Evolutionary conservation across 2,113 vertebrate genomes (phyloP), one percentile per base, ranked within the genome.

Genomic region (Forbesichthys agassizii): DNA sequence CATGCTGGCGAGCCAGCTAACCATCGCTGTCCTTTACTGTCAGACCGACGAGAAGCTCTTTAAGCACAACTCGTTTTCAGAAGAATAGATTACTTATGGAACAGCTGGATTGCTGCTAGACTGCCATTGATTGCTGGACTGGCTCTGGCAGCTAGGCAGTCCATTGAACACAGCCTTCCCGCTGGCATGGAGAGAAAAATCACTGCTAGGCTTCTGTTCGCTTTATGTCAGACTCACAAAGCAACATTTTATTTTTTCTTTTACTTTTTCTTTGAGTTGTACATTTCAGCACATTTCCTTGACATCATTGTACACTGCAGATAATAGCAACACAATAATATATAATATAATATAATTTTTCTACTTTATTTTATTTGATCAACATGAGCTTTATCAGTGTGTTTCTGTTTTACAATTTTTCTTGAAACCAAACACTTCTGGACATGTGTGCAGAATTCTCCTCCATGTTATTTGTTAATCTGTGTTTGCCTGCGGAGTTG

Each of bases 11-110:
- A 75, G 75, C 60, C 61, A 6, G 79, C 77, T 78, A 78, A 79
- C 75, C 83, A 85, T 82, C 80, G 69, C 71, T 18, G 13, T 62
- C 72, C 75, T 76, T 82, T 72, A 86, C 83, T 83, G 83, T 84
- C 83, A 77, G 75, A 75, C 74, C 63, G 33, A 62, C 12, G 71
- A 84, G 78, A 51, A 68, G 77, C 78, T 42, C 78, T 77, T 71
- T 72, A 61, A 79, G 82, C 67, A 73, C 59, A 82, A 85, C 61
- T 33, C 54, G 66, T 5, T 1, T 53, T 47, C 53, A 56, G 73
- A 74, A 82, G 73, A 88, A 86, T 81, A 77, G 87, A 84, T 86
- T 88, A 84, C 71, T 82, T 78, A 80, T 59, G 55, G 74, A 79
- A 82, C 78, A 82, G 81, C 75, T 62, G 68, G 69, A 77, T 70